A percentile compares a stretch with the other conserved stretches of the same genome.
Conservation (phyloP, 2,797 vertebrate genomes). For the Myripristis jacobus region DNA sequence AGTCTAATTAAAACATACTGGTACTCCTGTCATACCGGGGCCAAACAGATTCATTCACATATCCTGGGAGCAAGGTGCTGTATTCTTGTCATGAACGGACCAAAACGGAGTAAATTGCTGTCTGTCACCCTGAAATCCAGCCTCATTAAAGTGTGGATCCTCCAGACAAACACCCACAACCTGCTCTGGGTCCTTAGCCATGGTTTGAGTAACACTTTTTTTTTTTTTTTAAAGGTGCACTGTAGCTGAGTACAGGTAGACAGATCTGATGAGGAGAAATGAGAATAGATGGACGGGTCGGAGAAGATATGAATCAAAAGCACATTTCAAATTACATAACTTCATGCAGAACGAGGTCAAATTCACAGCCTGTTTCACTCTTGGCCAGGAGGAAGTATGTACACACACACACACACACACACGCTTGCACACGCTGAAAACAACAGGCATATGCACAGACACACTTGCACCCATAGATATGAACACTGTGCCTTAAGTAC, state of each 20-base stretch:
- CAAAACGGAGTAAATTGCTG: conserved; percentile 36
- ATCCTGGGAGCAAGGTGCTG: conserved; percentile 54
- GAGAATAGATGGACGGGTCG: conserved; percentile 4
- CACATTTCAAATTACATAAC: background rate
- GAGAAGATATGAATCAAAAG: background rate
- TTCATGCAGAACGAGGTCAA: background rate
- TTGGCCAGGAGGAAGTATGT: background rate
- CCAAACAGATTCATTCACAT: conserved; percentile 47
- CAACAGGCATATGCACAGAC: too few species aligned
- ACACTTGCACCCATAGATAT: too few species aligned
- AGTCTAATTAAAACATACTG: conserved; percentile 65
- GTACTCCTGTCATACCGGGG: conserved; percentile 26
- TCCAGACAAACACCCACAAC: background rate
- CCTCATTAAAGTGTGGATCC: conserved; percentile 54
- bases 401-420: conserved; percentile 33
- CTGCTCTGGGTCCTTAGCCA: conserved; percentile 10
- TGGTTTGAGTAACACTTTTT: conserved; percentile 13
- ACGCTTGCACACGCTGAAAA: too few species aligned
- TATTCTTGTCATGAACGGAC: conserved; percentile 37
- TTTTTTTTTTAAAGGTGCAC: conserved; percentile 15
- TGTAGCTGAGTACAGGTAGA: conserved; percentile 18
- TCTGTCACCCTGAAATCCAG: conserved; percentile 48
- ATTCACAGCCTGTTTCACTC: background rate
- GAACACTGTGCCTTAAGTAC: too few species aligned
- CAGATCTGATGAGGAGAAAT: conserved; percentile 1